These are phyloP conservation scores for Diaprepes abbreviatus DNA, from an alignment of 2,888 invertebrate genomes.

Conservation along the genomic window DNA sequence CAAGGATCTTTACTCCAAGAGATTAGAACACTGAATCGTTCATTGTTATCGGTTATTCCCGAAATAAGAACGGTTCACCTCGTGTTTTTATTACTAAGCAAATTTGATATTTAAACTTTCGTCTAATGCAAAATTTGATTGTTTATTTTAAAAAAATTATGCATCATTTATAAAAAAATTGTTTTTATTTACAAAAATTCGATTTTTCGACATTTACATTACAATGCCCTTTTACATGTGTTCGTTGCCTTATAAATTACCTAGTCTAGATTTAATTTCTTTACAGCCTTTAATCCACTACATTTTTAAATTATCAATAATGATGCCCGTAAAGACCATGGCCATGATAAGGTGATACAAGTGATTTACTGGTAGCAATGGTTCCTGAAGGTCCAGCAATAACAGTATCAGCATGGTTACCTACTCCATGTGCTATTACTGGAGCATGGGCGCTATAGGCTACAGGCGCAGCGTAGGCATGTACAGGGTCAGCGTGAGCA, in stretches of 20 bases:
- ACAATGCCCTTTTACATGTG: neutral
- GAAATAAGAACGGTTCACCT: too few species aligned
- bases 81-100: too few species aligned
- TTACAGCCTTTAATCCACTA: neutral
- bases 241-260: neutral
- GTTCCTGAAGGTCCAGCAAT: conserved; percentile 27
- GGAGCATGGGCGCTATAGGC: conserved; percentile 19
- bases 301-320: neutral
- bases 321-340: conserved; percentile 28
- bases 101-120: too few species aligned
- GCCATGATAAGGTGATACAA: conserved; percentile 28
- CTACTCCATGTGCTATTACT: conserved; percentile 32
- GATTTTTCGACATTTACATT: neutral
- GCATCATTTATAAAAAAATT: too few species aligned
- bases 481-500: conserved; percentile 28
- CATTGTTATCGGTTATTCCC: too few species aligned
- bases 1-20: too few species aligned
- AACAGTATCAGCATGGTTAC: conserved; percentile 5
- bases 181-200: neutral
- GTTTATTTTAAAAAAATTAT: too few species aligned
- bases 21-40: too few species aligned
- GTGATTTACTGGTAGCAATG: conserved; percentile 27
- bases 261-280: neutral
- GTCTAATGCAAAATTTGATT: too few species aligned
- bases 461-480: conserved; percentile 43